Conservation (phyloP, 2,113 vertebrate species). For the Ascaphus truei region DNA sequence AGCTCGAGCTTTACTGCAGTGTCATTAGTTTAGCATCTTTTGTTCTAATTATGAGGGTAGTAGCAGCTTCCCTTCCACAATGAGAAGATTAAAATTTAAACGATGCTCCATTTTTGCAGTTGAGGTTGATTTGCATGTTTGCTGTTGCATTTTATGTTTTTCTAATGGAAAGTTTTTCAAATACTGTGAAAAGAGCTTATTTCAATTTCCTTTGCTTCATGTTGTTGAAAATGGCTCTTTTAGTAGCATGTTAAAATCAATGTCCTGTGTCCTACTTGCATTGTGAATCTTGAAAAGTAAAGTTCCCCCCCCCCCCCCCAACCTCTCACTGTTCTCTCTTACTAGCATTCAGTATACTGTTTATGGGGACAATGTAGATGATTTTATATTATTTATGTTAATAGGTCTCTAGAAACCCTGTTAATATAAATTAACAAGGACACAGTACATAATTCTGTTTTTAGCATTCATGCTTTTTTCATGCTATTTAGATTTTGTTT, state of each 20-base stretch:
- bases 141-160: slow-evolving; percentile 47
- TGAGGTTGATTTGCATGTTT: slow-evolving; percentile 56
- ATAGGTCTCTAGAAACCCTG: no score
- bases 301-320: background rate
- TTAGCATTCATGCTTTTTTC: no score
- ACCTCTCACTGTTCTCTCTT: background rate
- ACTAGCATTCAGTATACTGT: background rate
- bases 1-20: background rate
- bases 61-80: background rate
- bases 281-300: slow-evolving; percentile 10
- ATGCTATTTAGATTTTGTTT: no score
- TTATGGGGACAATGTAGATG: background rate
- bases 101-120: slow-evolving; percentile 48
- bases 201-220: slow-evolving; percentile 31
- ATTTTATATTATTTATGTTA: no score
- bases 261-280: background rate
- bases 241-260: slow-evolving; percentile 31
- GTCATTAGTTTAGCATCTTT: slow-evolving; percentile 13
- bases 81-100: slow-evolving; percentile 52
- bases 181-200: slow-evolving; percentile 26
- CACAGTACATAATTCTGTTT: no score
- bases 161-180: slow-evolving; percentile 56
- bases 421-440: no score
- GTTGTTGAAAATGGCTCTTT: slow-evolving; percentile 35
- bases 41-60: background rate